Conservation (phyloP, 1,140 invertebrate species). For the Luehdorfia chinensis region DNA sequence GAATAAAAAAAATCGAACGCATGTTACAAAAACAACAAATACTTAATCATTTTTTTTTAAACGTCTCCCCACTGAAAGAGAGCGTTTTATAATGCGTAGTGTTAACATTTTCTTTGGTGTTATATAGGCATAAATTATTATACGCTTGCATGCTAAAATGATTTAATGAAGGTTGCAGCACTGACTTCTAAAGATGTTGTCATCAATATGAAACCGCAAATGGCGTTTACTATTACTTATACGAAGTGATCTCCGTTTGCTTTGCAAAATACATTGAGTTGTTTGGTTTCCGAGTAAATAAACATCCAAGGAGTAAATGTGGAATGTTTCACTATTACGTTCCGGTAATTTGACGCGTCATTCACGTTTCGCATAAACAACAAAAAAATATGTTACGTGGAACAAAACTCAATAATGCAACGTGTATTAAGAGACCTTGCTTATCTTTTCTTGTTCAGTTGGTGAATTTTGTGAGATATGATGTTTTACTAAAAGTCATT, state of each 20-base stretch:
- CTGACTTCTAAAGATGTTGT: neutral
- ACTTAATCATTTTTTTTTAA: no score
- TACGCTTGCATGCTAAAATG: no score
- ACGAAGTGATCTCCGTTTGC: conserved; percentile 3
- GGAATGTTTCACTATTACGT: neutral
- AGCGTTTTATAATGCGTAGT: no score
- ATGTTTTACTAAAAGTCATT: neutral
- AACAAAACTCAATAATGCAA: neutral
- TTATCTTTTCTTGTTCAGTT: neutral
- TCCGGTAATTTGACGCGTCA: conserved; percentile 5
- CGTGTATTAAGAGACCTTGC: neutral
- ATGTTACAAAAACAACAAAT: no score
- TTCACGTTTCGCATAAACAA: neutral
- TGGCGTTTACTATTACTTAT: conserved; percentile 1
- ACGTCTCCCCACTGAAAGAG: no score
- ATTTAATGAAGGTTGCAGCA: no score
- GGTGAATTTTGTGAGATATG: neutral
- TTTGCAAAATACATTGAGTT: conserved; percentile 5
- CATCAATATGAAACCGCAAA: neutral
- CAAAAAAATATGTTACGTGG: no score
- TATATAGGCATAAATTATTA: no score
- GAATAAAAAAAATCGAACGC: no score
- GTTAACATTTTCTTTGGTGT: no score
- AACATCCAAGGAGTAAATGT: neutral
- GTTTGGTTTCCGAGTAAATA: neutral